A percentile compares a stretch with the other conserved stretches of the same genome.
Evolutionary conservation across 1,140 invertebrate species (phyloP).

Genomic region (Neoseiulus cucumeris): DNA sequence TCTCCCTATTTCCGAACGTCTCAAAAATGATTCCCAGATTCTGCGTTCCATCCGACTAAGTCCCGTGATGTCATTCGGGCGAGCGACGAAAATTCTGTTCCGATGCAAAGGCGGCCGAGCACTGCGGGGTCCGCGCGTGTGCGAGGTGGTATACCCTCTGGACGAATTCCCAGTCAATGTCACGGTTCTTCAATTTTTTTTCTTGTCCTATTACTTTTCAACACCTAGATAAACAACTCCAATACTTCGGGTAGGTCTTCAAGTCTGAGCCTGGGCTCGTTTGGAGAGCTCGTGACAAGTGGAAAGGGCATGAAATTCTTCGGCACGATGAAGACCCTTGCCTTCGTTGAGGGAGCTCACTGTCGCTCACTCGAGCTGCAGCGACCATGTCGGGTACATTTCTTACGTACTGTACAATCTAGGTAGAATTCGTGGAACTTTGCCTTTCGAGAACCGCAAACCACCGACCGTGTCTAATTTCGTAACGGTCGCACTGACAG

Average conservation of each 20-base stretch:
- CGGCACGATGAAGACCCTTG: not conserved
- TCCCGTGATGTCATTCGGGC: too few relatives aligned
- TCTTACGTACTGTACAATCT: not conserved
- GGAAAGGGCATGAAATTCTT: conserved; percentile 6
- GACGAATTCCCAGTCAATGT: too few relatives aligned
- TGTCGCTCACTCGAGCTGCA: not conserved
- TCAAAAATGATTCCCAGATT: too few relatives aligned
- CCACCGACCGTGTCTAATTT: too few relatives aligned
- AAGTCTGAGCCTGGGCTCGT: not conserved
- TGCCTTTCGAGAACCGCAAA: too few relatives aligned
- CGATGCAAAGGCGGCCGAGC: too few relatives aligned
- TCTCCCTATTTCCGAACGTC: too few relatives aligned
- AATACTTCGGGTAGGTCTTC: not conserved
- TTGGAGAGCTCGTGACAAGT: not conserved
- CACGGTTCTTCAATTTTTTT: not conserved
- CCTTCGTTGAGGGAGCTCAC: not conserved
- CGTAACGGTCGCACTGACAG: not conserved
- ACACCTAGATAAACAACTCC: not conserved
- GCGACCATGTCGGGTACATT: conserved; percentile 8
- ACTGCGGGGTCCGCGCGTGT: too few relatives aligned
- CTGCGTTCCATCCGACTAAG: too few relatives aligned
- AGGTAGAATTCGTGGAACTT: not conserved
- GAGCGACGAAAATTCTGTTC: too few relatives aligned
- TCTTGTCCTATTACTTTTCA: not conserved
- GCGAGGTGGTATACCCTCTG: too few relatives aligned